phyloP scores from a whole-genome alignment of 2,888 invertebrate genomes.

The Sepioteuthis lessoniana region DNA sequence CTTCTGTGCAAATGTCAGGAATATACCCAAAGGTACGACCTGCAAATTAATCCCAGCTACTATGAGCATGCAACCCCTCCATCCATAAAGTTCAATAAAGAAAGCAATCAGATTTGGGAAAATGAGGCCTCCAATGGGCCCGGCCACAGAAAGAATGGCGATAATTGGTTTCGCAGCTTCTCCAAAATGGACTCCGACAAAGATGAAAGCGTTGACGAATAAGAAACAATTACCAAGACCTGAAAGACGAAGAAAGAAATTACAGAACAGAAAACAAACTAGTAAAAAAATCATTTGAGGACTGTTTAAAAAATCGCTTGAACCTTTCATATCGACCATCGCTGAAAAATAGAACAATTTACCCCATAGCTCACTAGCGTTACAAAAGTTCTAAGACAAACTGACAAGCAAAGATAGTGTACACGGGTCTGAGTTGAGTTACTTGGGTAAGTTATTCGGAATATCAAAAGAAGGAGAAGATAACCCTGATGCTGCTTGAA shows the following conservation, averaged over 20 bases:
- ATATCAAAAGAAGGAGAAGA: too few species aligned
- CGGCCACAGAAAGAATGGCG: neutral
- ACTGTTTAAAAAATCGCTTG: too few species aligned
- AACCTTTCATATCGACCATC: too few species aligned
- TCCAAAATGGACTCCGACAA: neutral
- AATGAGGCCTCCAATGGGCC: neutral
- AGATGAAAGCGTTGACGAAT: neutral
- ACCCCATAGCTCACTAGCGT: too few species aligned
- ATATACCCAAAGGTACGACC: neutral
- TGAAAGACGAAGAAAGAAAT: neutral
- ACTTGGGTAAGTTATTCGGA: too few species aligned
- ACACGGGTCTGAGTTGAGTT: too few species aligned
- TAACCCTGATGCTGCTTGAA: too few species aligned
- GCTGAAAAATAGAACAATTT: too few species aligned
- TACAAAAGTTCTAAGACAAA: too few species aligned
- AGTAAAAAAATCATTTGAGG: too few species aligned
- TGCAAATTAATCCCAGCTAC: neutral
- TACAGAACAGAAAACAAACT: neutral
- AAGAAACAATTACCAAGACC: neutral
- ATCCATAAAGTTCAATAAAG: neutral
- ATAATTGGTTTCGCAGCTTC: neutral
- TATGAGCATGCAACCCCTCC: constrained; percentile 16
- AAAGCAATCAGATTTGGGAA: neutral
- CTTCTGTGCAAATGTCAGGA: neutral
- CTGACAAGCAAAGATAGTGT: too few species aligned